Evolutionary conservation across 1,140 invertebrate genomes (phyloP).

Genomic region (Drosophila busckii): DNA sequence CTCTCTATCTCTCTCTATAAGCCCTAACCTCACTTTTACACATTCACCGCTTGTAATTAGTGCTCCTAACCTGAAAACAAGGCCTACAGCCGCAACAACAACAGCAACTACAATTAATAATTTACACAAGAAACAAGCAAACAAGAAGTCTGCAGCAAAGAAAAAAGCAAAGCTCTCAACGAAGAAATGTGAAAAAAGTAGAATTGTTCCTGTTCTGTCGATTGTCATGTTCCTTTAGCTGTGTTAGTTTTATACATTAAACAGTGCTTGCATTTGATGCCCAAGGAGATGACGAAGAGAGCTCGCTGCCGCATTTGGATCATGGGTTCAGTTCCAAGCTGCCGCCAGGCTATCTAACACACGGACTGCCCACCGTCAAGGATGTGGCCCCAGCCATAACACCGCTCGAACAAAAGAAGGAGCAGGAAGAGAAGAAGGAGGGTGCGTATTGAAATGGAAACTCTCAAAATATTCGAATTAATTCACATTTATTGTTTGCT

Average conservation of each 20-base stretch:
- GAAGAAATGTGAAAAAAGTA: conserved; percentile 46
- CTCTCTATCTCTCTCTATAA: not conserved
- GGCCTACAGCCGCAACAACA: conserved; percentile 9
- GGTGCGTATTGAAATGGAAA: conserved; percentile 79
- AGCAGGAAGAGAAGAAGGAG: conserved; percentile 85
- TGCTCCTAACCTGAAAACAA: conserved; percentile 15
- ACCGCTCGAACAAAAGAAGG: conserved; percentile 86
- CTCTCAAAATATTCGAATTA: not conserved
- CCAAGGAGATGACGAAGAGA: conserved; percentile 97
- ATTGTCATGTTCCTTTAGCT: conserved; percentile 79
- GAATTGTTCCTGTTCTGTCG: conserved; percentile 79
- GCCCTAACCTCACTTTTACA: not conserved
- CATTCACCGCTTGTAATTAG: not conserved
- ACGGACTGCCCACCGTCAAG: conserved; percentile 96
- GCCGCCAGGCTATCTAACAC: conserved; percentile 93
- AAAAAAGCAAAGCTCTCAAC: conserved; percentile 19
- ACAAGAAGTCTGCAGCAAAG: conserved; percentile 6
- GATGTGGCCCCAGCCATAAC: conserved; percentile 95
- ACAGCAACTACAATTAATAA: conserved; percentile 10
- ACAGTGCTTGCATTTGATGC: conserved; percentile 99
- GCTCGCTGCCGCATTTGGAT: conserved; percentile 86
- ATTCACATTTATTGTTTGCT: not conserved
- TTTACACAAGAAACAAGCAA: conserved; percentile 33
- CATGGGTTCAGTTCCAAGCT: conserved; percentile 89
- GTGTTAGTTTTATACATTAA: conserved; percentile 89